These are phyloP conservation scores for Irena cyanogastra DNA, from an alignment of 2,113 vertebrate species.

Conservation along the genomic window DNA sequence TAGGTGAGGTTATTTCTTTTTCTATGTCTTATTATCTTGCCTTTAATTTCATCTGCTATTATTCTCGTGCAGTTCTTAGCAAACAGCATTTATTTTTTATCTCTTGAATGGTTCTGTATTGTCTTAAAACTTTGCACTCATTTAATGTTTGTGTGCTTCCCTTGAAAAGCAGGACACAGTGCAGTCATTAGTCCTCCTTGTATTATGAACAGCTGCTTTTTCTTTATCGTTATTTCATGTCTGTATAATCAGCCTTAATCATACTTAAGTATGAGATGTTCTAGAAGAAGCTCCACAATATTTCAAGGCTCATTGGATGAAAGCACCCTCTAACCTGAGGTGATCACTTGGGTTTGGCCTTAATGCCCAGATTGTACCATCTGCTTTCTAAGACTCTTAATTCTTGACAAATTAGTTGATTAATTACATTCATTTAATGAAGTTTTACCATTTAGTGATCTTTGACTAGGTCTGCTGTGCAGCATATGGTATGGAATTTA, in stretches of 20 bases:
- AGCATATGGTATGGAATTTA: not conserved
- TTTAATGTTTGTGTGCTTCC: not conserved
- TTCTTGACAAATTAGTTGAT: not conserved
- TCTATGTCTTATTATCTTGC: not conserved
- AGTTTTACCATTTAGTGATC: not conserved
- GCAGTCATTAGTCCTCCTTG: not conserved
- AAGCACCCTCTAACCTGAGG: not conserved
- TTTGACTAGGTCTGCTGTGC: not conserved
- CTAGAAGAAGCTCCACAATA: not conserved
- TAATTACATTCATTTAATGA: not conserved
- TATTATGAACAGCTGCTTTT: not conserved
- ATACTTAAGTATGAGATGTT: not conserved
- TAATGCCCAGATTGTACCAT: not conserved
- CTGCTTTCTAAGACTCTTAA: not conserved
- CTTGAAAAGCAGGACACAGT: not conserved
- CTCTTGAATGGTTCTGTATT: not conserved
- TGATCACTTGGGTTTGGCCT: not conserved
- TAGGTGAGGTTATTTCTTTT: conserved; percentile 24
- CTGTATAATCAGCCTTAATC: not conserved
- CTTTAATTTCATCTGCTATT: conserved; percentile 11
- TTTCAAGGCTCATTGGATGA: not conserved
- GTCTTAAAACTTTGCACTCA: not conserved
- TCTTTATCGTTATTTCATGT: not conserved
- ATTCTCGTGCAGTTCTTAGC: not conserved
- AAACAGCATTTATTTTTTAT: not conserved